These are phyloP conservation scores for Lagocephalus sceleratus DNA, from an alignment of 2,797 vertebrate genomes.

Conservation along the genomic window DNA sequence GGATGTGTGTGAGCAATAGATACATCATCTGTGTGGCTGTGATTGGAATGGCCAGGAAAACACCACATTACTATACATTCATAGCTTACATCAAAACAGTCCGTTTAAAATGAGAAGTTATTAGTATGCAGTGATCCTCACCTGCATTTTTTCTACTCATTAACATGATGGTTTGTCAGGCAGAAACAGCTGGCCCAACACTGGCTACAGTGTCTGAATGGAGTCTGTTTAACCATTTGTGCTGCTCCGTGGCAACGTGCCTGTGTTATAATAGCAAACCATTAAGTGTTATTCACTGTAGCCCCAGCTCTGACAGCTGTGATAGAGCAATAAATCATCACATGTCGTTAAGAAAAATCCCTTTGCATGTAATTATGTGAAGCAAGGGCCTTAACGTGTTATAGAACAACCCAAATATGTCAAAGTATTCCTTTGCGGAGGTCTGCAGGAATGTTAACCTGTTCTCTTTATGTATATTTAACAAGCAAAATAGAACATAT, in stretches of 20 bases:
- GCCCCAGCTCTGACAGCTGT: slow-evolving; percentile 52
- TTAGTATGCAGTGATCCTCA: slow-evolving; percentile 31
- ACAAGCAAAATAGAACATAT: too few species aligned
- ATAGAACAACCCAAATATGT: background rate
- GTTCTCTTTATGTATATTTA: too few species aligned
- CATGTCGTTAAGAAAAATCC: slow-evolving; percentile 32
- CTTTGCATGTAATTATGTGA: slow-evolving; percentile 62
- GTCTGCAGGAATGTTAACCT: too few species aligned
- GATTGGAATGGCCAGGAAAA: slow-evolving; percentile 18
- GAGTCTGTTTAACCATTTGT: slow-evolving; percentile 20
- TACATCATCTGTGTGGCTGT: slow-evolving; percentile 23
- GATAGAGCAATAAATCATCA: slow-evolving; percentile 61
- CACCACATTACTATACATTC: slow-evolving; percentile 27
- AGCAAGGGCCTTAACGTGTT: background rate
- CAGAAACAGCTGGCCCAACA: slow-evolving; percentile 29
- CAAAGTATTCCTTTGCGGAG: too few species aligned
- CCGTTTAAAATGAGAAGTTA: slow-evolving; percentile 36
- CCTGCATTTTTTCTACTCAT: slow-evolving; percentile 17
- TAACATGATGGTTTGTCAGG: slow-evolving; percentile 28
- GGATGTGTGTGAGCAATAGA: too few species aligned
- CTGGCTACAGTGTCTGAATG: slow-evolving; percentile 10
- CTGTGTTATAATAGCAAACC: slow-evolving; percentile 55
- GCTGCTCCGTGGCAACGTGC: slow-evolving; percentile 10
- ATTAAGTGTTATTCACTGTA: slow-evolving; percentile 55
- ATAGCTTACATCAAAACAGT: slow-evolving; percentile 8